Evolutionary conservation across 2,113 vertebrate genomes (phyloP).

Genomic region (Calidris pygmaea): DNA sequence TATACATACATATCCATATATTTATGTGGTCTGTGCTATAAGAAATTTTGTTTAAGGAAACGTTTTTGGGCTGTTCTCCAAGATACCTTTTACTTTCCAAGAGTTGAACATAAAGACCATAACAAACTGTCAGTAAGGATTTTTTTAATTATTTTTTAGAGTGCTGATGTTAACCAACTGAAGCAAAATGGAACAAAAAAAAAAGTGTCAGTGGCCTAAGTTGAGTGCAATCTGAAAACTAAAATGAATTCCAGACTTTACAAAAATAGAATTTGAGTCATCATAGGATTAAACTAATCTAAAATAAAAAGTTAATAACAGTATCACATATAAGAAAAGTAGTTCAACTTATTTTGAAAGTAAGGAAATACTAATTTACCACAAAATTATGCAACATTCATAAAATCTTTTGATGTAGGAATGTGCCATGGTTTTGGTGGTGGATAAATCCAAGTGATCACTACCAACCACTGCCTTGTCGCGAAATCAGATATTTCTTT

Average conservation of each 20-base stretch:
- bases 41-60: neutral
- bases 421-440: neutral
- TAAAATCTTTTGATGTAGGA: neutral
- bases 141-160: neutral
- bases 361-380: neutral
- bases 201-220: neutral
- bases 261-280: neutral
- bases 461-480: neutral
- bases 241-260: neutral
- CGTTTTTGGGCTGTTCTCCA: neutral
- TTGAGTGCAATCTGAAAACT: neutral
- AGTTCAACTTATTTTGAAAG: neutral
- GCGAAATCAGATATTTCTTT: neutral
- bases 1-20: too few relatives aligned
- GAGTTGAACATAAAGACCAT: too few relatives aligned
- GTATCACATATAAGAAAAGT: neutral
- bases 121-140: too few relatives aligned
- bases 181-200: neutral
- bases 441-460: neutral
- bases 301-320: neutral
- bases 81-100: neutral
- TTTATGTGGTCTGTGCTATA: neutral
- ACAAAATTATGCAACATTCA: neutral
- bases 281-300: neutral
- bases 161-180: neutral